Conservation (phyloP, 2,888 invertebrate species). For the Panzeria rudis region DNA sequence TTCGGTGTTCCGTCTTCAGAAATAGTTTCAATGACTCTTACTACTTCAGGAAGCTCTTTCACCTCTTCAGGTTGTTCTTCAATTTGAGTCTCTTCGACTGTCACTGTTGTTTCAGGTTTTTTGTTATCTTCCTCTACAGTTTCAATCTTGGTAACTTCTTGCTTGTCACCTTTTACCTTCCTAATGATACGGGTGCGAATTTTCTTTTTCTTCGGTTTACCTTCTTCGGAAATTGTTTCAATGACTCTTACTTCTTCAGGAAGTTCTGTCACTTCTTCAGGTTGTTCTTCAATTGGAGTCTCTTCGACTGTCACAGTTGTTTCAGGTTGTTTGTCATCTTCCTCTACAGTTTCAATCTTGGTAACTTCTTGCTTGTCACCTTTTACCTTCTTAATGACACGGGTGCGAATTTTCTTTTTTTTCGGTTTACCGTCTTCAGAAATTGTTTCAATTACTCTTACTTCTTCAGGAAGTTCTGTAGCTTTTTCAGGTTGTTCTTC, state of each 20-base stretch:
- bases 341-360: slow-evolving; percentile 18
- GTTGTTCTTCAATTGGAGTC: neutral
- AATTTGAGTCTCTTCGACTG: neutral
- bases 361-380: slow-evolving; percentile 23
- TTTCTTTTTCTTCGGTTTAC: slow-evolving; percentile 1
- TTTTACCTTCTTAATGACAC: slow-evolving; percentile 13
- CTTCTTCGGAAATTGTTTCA: neutral
- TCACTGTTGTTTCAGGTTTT: slow-evolving; percentile 11
- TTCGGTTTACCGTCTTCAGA: slow-evolving; percentile 3
- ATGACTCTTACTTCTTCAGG: slow-evolving; percentile 5
- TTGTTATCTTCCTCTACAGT: slow-evolving; percentile 11
- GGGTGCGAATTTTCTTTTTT: slow-evolving; percentile 14
- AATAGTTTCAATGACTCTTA: neutral
- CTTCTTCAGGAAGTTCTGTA: neutral
- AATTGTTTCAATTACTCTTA: neutral
- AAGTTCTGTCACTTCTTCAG: neutral
- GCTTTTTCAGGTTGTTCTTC: neutral
- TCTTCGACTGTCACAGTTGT: slow-evolving; percentile 8
- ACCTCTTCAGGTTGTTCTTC: slow-evolving; percentile 1
- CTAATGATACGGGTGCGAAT: slow-evolving; percentile 12
- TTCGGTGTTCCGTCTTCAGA: neutral
- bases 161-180: slow-evolving; percentile 8
- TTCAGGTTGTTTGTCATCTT: slow-evolving; percentile 11
- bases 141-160: slow-evolving; percentile 25
- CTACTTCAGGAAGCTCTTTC: neutral